These are phyloP conservation scores for Ceratina japonica DNA, from an alignment of 1,140 invertebrate genomes.

Conservation along the genomic window DNA sequence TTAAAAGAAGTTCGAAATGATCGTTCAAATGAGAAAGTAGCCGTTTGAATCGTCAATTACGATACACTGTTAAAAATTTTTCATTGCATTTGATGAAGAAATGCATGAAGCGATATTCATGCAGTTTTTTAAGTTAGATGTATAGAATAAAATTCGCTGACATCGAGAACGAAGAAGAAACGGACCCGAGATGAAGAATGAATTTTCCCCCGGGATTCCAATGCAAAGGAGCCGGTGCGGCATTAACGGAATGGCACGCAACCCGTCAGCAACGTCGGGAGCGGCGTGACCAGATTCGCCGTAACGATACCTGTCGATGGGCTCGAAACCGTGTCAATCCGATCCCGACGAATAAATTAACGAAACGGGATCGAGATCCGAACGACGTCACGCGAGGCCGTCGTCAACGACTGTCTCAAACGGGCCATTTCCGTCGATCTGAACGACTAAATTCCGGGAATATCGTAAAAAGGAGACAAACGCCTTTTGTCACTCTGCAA, in stretches of 20 bases:
- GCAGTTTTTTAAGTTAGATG: too few species aligned
- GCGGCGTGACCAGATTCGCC: constrained; percentile 3
- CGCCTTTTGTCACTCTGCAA: neutral
- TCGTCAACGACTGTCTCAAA: constrained; percentile 31
- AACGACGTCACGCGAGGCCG: constrained; percentile 2
- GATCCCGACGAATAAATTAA: constrained; percentile 36
- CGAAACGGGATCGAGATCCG: constrained; percentile 38
- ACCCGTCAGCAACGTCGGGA: constrained; percentile 11
- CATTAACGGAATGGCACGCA: constrained; percentile 7
- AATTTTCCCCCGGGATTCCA: neutral
- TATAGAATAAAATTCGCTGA: too few species aligned
- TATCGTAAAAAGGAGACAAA: neutral
- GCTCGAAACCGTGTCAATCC: constrained; percentile 13
- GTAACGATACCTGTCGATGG: constrained; percentile 1
- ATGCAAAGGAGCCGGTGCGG: neutral
- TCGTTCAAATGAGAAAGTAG: too few species aligned
- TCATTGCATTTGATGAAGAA: too few species aligned
- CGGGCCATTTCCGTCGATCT: neutral
- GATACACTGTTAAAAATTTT: too few species aligned
- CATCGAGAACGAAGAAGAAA: neutral
- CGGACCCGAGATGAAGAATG: neutral
- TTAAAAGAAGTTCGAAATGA: too few species aligned
- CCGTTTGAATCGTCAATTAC: too few species aligned
- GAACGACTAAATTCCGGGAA: too few species aligned
- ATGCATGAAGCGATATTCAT: too few species aligned